Percentiles rank a stretch among this genome's conserved stretches.
Conservation (phyloP, 2,888 invertebrate species). For the Theretra japonica region DNA sequence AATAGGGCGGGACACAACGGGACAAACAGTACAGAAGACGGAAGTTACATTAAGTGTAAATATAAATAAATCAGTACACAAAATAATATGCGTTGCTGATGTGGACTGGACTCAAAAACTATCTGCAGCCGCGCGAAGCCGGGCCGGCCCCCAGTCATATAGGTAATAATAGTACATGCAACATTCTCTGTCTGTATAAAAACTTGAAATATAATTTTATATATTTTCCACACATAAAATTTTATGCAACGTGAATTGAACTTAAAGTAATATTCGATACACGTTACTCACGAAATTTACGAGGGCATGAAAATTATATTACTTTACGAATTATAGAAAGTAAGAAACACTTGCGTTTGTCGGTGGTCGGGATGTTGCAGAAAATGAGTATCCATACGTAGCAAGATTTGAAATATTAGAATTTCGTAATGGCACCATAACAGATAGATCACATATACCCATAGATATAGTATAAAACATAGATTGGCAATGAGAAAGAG, state of each 20-base stretch:
- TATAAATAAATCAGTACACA: no score
- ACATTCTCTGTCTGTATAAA: no score
- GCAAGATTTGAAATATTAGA: conserved; percentile 29
- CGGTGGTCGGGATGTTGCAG: conserved; percentile 26
- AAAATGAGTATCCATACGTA: conserved; percentile 27
- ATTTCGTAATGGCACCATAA: background rate
- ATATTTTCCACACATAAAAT: background rate
- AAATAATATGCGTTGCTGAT: no score
- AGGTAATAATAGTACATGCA: no score
- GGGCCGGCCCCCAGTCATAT: no score
- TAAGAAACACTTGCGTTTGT: conserved; percentile 27
- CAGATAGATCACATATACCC: conserved; percentile 4
- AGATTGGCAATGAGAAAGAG: no score
- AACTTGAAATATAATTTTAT: background rate
- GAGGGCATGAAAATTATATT: conserved; percentile 19
- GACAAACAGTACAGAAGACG: no score
- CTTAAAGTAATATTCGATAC: conserved; percentile 1
- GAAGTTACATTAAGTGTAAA: no score
- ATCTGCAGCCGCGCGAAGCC: no score
- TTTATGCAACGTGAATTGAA: background rate
- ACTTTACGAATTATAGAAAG: conserved; percentile 5
- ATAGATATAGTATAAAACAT: no score
- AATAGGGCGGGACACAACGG: no score
- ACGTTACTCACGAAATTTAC: background rate
- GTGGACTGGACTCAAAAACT: no score